phyloP scores from a whole-genome alignment of 2,113 vertebrate species.

The Narcine bancroftii region DNA sequence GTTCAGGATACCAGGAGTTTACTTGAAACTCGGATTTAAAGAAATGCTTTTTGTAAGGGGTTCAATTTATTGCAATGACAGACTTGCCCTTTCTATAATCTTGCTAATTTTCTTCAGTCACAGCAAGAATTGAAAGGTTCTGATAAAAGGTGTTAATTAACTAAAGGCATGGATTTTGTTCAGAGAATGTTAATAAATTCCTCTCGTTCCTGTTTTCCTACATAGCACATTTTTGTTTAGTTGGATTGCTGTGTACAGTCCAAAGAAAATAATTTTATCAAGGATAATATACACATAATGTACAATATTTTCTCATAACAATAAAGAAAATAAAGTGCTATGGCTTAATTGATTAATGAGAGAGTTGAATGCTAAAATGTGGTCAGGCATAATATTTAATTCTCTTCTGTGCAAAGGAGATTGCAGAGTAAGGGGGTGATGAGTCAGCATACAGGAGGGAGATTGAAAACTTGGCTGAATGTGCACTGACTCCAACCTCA shows the following conservation, averaged over 20 bases:
- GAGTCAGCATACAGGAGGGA: too few species aligned
- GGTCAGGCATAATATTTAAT: neutral
- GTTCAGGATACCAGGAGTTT: neutral
- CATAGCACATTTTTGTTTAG: neutral
- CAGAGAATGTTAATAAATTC: neutral
- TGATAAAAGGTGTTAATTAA: neutral
- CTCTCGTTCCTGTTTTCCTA: neutral
- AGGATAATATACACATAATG: neutral
- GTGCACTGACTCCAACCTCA: too few species aligned
- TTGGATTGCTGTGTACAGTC: neutral
- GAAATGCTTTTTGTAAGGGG: neutral
- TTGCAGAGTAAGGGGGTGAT: neutral
- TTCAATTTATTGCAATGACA: neutral
- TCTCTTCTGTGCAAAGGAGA: neutral
- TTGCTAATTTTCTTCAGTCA: neutral
- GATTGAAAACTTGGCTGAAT: too few species aligned
- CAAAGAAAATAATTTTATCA: neutral
- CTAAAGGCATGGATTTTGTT: neutral
- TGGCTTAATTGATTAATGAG: neutral
- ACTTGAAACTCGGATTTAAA: neutral
- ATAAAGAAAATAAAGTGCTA: neutral
- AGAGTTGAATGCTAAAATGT: neutral
- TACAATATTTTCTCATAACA: neutral
- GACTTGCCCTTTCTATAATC: neutral
- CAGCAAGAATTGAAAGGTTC: neutral